Evolutionary conservation across 2,113 vertebrate genomes (phyloP), one percentile per base, ranked within the genome.

Genomic region (Hippolais icterina): DNA sequence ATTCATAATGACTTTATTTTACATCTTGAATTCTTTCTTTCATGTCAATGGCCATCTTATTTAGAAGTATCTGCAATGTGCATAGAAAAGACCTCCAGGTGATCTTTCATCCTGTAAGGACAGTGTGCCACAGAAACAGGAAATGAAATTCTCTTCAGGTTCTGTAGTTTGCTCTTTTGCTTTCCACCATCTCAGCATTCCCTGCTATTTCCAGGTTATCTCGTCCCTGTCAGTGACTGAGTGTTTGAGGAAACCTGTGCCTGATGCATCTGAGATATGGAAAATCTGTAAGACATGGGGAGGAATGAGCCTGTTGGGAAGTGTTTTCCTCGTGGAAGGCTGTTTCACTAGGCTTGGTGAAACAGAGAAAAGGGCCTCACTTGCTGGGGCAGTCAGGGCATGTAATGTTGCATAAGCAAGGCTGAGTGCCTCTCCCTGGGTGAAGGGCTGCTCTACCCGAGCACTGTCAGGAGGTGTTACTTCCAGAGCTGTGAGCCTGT

Each of bases 401-500:
- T 79, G 77, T 83, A 78, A 92, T 35, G 57, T n/a, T 95, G 83
- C 83, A 54, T 63, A 83, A 92, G 68, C n/a, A 50, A 97, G 92
- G 70, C 78, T 84, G 82, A 64, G 68, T 78, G 91, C 64, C 83
- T 96, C 90, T 96, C 91, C 75, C 72, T 68, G 87, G 66, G 80
- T 89, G 29, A 93, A 92, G 72, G 33, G 12, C 33, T 65, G 47
- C 68, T 89, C 77, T 95, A 4, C 24, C 66, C n/a, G 23, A 94
- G 82, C 6, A 3, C 84, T 96, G 96, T 96, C 96, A 97, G 84
- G 65, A 68, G 35, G 42, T 72, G 88, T 95, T 91, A 97, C 84
- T 97, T 97, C 97, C 95, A 93, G 77, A 82, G 52, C 54, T 66
- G 56, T 94, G 95, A 97, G 86, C 76, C 44, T 94, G 47, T 85